These are phyloP conservation scores for Monomorium pharaonis DNA, from an alignment of 1,140 invertebrate species.

Conservation along the genomic window DNA sequence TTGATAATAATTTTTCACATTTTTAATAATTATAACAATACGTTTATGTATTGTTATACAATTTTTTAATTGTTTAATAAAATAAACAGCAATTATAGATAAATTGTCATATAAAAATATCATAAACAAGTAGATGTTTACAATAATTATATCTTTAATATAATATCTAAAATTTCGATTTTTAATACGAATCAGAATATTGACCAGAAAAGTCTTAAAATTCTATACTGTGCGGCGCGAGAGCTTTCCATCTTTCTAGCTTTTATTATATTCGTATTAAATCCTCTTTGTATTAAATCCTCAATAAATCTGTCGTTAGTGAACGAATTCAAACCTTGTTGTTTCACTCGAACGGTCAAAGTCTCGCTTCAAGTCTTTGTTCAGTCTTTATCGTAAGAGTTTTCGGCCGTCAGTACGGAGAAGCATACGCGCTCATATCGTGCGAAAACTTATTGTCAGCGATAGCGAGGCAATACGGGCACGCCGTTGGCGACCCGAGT, in stretches of 20 bases:
- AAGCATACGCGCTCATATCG: conserved; percentile 17
- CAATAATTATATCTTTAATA: too few relatives aligned
- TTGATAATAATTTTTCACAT: too few relatives aligned
- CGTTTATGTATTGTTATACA: too few relatives aligned
- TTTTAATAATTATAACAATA: too few relatives aligned
- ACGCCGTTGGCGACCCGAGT: neutral
- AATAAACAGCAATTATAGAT: too few relatives aligned
- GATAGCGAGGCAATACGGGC: conserved; percentile 7
- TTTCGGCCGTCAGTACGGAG: conserved; percentile 17
- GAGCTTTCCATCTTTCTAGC: neutral
- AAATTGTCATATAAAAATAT: too few relatives aligned
- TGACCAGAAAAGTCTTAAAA: too few relatives aligned
- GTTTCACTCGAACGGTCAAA: neutral
- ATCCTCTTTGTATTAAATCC: neutral
- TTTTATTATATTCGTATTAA: neutral
- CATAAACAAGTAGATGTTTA: too few relatives aligned
- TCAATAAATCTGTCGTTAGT: neutral
- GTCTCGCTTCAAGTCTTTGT: neutral
- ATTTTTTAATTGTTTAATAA: too few relatives aligned
- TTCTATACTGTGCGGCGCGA: too few relatives aligned
- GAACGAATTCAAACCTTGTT: neutral
- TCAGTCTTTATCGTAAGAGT: conserved; percentile 23
- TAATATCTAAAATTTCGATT: too few relatives aligned
- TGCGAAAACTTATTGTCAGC: conserved; percentile 43
- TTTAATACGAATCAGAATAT: too few relatives aligned